Evolutionary conservation across 2,113 vertebrate species (phyloP).

Genomic region (Bufo gargarizans): DNA sequence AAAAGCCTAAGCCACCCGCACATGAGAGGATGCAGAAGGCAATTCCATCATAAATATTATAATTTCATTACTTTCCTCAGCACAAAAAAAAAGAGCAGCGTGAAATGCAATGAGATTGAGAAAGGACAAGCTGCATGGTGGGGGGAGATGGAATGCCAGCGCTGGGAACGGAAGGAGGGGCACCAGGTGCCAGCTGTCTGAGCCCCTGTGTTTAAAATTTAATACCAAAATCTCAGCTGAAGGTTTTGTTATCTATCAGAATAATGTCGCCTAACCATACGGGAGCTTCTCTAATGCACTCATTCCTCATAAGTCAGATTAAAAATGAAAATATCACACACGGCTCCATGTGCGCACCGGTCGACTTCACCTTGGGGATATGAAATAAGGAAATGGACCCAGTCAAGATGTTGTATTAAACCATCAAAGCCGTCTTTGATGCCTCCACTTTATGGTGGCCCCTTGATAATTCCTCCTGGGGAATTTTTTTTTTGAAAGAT

Average conservation of each 20-base stretch:
- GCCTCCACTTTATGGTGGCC: neutral
- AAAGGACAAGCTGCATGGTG: constrained; percentile 47
- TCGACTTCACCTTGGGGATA: constrained; percentile 25
- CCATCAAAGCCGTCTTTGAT: constrained; percentile 1
- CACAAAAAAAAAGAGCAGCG: constrained; percentile 49
- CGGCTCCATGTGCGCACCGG: neutral
- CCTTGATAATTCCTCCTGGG: neutral
- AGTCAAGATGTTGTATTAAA: constrained; percentile 29
- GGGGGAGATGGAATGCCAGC: constrained; percentile 33
- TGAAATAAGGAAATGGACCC: neutral
- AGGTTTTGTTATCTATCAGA: constrained; percentile 55
- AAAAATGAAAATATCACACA: constrained; percentile 28
- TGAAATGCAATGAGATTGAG: constrained; percentile 57
- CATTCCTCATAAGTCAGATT: constrained; percentile 22
- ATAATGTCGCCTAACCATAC: constrained; percentile 41
- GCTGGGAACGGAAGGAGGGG: constrained; percentile 28
- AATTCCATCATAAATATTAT: constrained; percentile 59
- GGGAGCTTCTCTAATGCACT: constrained; percentile 9
- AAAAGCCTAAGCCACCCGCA: constrained; percentile 36
- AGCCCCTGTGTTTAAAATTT: constrained; percentile 52
- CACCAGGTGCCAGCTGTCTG: constrained; percentile 57
- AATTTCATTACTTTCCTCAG: constrained; percentile 57
- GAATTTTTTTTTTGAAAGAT: neutral
- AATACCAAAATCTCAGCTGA: constrained; percentile 49
- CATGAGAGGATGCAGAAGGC: constrained; percentile 48